These are phyloP conservation scores for Dinothrombium tinctorium DNA, from an alignment of 1,140 invertebrate species.

Conservation along the genomic window DNA sequence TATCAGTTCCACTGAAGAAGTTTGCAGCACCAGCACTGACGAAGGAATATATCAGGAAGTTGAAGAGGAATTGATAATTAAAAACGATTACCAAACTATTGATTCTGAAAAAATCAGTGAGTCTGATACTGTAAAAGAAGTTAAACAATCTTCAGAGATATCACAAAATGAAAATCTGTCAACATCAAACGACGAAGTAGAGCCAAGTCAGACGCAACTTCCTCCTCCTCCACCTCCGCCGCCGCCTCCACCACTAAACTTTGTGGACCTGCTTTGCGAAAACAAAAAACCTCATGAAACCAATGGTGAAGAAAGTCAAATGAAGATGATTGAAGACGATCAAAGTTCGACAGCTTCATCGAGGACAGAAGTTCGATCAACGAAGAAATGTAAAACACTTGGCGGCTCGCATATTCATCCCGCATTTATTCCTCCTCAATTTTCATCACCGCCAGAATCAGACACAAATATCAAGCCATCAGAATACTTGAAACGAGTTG, in stretches of 20 bases:
- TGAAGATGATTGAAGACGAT: not conserved
- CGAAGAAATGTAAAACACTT: slow-evolving; percentile 1
- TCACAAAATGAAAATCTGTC: not conserved
- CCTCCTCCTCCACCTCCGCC: slow-evolving; percentile 35
- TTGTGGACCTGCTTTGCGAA: not conserved
- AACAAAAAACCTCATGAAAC: not conserved
- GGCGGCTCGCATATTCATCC: not conserved
- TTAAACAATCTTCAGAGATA: not conserved
- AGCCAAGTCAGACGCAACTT: slow-evolving; percentile 17
- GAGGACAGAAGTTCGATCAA: no score
- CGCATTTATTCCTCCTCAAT: slow-evolving; percentile 62
- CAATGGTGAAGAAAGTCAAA: not conserved
- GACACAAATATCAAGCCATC: slow-evolving; percentile 69
- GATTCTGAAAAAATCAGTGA: not conserved
- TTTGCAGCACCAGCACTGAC: slow-evolving; percentile 14
- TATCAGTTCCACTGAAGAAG: not conserved
- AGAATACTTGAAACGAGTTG: slow-evolving; percentile 61
- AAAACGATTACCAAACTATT: not conserved
- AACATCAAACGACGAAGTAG: slow-evolving; percentile 1
- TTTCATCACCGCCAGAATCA: slow-evolving; percentile 35
- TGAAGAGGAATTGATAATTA: slow-evolving; percentile 7
- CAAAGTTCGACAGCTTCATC: no score
- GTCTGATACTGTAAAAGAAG: not conserved
- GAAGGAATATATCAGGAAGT: slow-evolving; percentile 17
- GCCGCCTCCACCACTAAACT: slow-evolving; percentile 19